Conservation (phyloP, 2,888 invertebrate genomes). For the Macrophya annulata region DNA sequence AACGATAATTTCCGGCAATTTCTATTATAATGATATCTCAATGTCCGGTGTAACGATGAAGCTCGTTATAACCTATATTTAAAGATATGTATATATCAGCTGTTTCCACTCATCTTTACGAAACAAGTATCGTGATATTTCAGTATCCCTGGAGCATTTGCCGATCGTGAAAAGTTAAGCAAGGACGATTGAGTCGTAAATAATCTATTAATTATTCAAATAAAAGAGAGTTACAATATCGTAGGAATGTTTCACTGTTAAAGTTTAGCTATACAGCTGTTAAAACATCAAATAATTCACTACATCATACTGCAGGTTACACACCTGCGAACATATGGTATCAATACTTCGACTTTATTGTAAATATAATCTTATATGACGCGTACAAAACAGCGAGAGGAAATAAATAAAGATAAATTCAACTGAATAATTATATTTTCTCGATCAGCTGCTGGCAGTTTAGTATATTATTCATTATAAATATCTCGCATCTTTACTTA, state of each 20-base stretch:
- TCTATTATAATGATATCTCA: not conserved
- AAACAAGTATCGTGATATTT: not conserved
- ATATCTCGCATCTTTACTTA: not conserved
- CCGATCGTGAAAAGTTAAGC: not conserved
- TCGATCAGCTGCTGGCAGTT: not conserved
- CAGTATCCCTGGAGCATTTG: not conserved
- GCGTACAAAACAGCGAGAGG: not conserved
- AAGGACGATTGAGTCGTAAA: not conserved
- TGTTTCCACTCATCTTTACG: not conserved
- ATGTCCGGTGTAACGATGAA: slow-evolving; percentile 15
- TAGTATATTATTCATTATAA: not conserved
- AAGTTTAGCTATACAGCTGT: slow-evolving; percentile 2
- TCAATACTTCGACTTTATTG: not conserved
- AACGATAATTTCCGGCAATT: slow-evolving; percentile 7
- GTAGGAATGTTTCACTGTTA: not conserved
- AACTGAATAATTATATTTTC: not conserved
- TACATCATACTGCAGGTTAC: not conserved
- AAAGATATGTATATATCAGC: not conserved
- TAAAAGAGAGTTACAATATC: not conserved
- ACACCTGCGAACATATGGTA: not conserved
- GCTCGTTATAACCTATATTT: slow-evolving; percentile 3
- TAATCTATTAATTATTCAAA: not conserved
- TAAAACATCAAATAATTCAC: slow-evolving; percentile 1
- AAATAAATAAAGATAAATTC: not conserved
- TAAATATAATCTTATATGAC: not conserved